Evolutionary conservation across 2,113 vertebrate genomes (phyloP).

Genomic region (Smithornis capensis): DNA sequence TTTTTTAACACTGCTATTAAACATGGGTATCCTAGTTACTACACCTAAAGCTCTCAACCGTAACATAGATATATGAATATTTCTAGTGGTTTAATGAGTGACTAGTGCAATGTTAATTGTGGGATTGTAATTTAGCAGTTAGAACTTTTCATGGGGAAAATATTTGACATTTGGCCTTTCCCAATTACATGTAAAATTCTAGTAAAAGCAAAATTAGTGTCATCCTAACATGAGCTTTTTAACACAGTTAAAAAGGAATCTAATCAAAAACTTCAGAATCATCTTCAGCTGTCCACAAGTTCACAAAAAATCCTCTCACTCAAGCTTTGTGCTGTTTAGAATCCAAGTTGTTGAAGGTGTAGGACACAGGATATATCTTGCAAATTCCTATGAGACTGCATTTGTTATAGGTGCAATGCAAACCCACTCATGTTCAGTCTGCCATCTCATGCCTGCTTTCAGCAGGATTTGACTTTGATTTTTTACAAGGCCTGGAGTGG

Average conservation of each 20-base stretch:
- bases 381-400: rapidly evolving
- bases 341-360: not conserved
- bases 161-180: not conserved
- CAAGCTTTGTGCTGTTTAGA: not conserved
- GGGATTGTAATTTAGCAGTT: not conserved
- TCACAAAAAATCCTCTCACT: not conserved
- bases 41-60: not conserved
- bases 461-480: not conserved
- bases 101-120: not conserved
- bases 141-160: not conserved
- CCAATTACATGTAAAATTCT: not conserved
- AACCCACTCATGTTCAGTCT: not conserved
- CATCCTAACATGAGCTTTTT: not conserved
- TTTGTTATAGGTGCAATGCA: rapidly evolving
- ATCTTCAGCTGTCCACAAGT: not conserved
- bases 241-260: not conserved
- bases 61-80: not conserved
- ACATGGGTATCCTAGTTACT: not conserved
- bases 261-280: not conserved
- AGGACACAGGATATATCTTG: not conserved
- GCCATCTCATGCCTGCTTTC: not conserved
- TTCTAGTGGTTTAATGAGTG: not conserved
- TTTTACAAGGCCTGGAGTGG: not conserved
- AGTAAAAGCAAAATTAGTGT: not conserved
- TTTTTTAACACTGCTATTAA: not conserved